These are phyloP conservation scores for Orgyia antiqua DNA, from an alignment of 2,888 invertebrate species.

Conservation along the genomic window DNA sequence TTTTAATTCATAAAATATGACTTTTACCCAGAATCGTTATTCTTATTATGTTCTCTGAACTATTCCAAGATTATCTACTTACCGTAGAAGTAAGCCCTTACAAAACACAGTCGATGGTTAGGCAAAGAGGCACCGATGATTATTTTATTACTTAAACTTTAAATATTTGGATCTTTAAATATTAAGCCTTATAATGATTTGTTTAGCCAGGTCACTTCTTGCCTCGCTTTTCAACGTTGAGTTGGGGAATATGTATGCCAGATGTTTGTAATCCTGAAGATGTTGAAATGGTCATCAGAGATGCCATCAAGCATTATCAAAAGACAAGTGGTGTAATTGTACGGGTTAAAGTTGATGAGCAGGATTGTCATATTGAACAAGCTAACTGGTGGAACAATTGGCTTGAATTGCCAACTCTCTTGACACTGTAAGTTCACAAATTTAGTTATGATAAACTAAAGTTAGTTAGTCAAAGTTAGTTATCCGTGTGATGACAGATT, in stretches of 20 bases:
- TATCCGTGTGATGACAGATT: too few relatives aligned
- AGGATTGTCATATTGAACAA: slow-evolving; percentile 78
- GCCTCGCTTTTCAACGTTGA: slow-evolving; percentile 83
- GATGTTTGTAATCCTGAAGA: slow-evolving; percentile 79
- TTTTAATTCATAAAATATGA: too few relatives aligned
- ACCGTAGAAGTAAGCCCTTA: too few relatives aligned
- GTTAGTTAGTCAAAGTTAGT: too few relatives aligned
- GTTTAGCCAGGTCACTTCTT: slow-evolving; percentile 85
- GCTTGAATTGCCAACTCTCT: slow-evolving; percentile 54
- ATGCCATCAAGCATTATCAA: slow-evolving; percentile 78
- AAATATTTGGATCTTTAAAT: slow-evolving; percentile 15
- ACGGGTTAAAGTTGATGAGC: slow-evolving; percentile 79
- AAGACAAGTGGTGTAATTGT: slow-evolving; percentile 79
- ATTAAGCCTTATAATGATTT: slow-evolving; percentile 46
- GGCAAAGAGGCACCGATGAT: too few relatives aligned
- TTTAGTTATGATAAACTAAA: background rate
- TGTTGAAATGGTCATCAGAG: slow-evolving; percentile 76
- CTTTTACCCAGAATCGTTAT: too few relatives aligned
- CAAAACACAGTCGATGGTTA: too few relatives aligned
- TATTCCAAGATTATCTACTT: too few relatives aligned
- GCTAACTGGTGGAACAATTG: slow-evolving; percentile 56
- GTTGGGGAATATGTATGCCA: slow-evolving; percentile 85
- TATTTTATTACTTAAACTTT: too few relatives aligned
- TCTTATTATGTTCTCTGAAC: too few relatives aligned
- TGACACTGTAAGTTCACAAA: slow-evolving; percentile 57